Percentiles rank a stretch among this genome's conserved stretches.
These are phyloP conservation scores for Rana temporaria DNA, from an alignment of 2,113 vertebrate species.

Conservation along the genomic window DNA sequence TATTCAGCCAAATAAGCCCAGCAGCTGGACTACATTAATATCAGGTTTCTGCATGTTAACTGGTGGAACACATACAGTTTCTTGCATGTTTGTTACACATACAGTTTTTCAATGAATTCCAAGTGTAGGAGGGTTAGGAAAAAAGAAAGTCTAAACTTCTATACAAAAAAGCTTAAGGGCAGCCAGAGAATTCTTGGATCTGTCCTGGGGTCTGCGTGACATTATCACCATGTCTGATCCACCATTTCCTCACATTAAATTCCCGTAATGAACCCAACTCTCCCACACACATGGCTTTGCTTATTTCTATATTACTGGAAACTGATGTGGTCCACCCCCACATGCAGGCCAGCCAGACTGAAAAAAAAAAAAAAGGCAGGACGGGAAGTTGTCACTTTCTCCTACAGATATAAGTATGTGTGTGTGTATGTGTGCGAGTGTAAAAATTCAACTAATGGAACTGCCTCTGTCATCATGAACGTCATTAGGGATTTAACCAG, in stretches of 20 bases:
- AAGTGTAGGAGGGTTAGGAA: background rate
- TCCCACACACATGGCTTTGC: slow-evolving; percentile 52
- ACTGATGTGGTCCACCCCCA: slow-evolving; percentile 37
- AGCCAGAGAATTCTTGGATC: slow-evolving; percentile 11
- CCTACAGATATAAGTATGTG: background rate
- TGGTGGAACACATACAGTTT: background rate
- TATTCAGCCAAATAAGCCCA: background rate
- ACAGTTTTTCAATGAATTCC: background rate
- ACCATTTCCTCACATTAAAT: slow-evolving; percentile 43
- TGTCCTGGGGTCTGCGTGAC: slow-evolving; percentile 18
- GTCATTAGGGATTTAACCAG: background rate
- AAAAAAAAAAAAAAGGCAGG: background rate
- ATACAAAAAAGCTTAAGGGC: background rate
- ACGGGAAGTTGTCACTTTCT: slow-evolving; percentile 1
- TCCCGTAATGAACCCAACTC: slow-evolving; percentile 39
- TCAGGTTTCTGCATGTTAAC: background rate
- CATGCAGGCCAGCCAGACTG: slow-evolving; percentile 36
- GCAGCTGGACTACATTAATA: slow-evolving; percentile 19
- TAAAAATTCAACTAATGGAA: background rate
- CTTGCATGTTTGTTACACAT: background rate
- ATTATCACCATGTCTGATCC: slow-evolving; percentile 41
- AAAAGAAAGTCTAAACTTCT: background rate
- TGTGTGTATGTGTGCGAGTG: background rate
- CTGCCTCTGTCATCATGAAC: background rate
- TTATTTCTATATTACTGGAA: slow-evolving; percentile 57